Evolutionary conservation across 2,888 invertebrate genomes (phyloP).

Genomic region (Balanococcus diminutus): DNA sequence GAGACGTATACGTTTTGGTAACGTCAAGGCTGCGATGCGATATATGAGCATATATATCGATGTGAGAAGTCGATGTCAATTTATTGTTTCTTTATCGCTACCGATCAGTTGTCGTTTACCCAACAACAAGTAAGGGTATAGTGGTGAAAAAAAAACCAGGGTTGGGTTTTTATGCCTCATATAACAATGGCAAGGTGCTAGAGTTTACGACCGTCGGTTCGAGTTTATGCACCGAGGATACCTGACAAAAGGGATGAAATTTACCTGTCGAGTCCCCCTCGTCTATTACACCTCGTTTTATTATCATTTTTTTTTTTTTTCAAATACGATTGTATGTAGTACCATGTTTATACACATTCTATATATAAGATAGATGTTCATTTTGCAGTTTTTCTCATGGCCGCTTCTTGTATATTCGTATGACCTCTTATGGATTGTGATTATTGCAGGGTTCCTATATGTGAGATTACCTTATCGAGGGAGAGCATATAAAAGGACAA

Average conservation of each 20-base stretch:
- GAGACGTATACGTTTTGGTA: background rate
- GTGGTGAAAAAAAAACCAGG: background rate
- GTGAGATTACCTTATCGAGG: background rate
- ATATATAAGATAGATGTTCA: background rate
- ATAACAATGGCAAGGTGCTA: background rate
- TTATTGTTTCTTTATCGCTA: conserved; percentile 14
- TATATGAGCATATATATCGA: conserved; percentile 15
- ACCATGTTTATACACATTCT: background rate
- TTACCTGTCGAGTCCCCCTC: conserved; percentile 16
- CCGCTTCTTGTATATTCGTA: background rate
- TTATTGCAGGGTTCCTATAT: background rate
- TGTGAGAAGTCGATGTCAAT: conserved; percentile 1
- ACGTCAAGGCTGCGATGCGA: background rate
- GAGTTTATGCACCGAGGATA: background rate
- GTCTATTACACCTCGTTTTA: background rate
- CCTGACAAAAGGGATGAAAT: conserved; percentile 18
- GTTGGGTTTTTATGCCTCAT: background rate
- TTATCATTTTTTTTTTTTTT: background rate
- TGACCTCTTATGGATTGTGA: background rate
- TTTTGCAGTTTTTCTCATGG: background rate
- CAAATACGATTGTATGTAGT: background rate
- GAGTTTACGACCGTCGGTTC: background rate
- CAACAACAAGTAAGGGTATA: background rate
- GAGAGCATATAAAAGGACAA: background rate
- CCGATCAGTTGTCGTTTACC: background rate